A percentile compares a stretch with the other conserved stretches of the same genome.
These are phyloP conservation scores for Hormiphora californensis DNA, from an alignment of 37 sponge, comb jelly and placozoan genomes.

Conservation along the genomic window DNA sequence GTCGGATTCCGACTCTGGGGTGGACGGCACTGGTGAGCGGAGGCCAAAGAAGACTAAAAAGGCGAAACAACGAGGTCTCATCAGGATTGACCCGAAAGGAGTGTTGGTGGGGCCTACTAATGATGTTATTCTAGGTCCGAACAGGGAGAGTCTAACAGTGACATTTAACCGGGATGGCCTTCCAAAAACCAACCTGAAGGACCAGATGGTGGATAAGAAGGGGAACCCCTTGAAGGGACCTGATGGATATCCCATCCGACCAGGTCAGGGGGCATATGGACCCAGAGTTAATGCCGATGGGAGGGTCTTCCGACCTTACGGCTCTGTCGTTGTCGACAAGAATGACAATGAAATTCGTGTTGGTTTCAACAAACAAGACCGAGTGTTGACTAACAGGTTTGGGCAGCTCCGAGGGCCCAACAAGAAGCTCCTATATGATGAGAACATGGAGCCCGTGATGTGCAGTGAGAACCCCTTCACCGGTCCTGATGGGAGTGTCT, in stretches of 20 bases:
- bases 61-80: too few relatives aligned
- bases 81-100: too few relatives aligned
- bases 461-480: conserved; percentile 8
- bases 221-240: background rate
- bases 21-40: too few relatives aligned
- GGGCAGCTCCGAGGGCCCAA: background rate
- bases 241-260: background rate
- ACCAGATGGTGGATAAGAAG: background rate
- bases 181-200: background rate
- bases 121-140: too few relatives aligned
- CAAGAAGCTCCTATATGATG: background rate
- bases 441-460: background rate
- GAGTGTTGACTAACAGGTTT: background rate
- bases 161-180: background rate
- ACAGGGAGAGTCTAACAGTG: too few relatives aligned
- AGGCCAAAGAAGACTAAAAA: too few relatives aligned
- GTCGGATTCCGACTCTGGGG: too few relatives aligned
- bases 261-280: conserved; percentile 2
- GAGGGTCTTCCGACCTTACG: background rate
- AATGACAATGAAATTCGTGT: background rate
- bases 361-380: background rate
- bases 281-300: conserved; percentile 18
- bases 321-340: background rate
- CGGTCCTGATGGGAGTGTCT: background rate
- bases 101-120: too few relatives aligned